Evolutionary conservation across 2,888 invertebrate species (phyloP), one percentile per base, ranked within the genome.

Genomic region (Acrobasis consociella): DNA sequence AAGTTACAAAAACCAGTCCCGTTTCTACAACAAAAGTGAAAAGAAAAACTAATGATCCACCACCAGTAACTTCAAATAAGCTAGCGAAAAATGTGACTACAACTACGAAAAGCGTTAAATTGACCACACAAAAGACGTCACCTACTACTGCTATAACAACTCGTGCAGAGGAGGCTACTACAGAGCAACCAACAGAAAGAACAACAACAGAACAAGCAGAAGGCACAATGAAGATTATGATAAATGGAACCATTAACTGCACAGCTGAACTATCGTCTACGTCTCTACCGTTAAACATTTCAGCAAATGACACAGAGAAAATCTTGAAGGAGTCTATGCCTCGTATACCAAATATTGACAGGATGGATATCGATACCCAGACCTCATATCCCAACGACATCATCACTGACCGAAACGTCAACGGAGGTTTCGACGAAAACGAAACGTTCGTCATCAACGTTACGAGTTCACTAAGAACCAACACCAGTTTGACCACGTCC

Each of bases 401-500:
- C 10, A 91, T 91, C 46, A 91, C 91, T 1, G 86, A 91, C 58
- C 77, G 85, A 67, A 83, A 72, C 60, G 71, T 82, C 0, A 74
- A 80, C 58, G 84, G 75, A n/a, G 82, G 72, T n/a, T 87, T 85
- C 60, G 89, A 89, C 64, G 93, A 93, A 17, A 90, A 92, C 67
- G 93, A 94, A 70, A 88, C 90, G 31, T 92, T 93, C 65, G 91
- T 93, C 58, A 93, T 94, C 67, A 94, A 94, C 70, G 94, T 94
- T 10, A 94, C 94, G 3, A 93, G 94, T 71, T 91, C 93, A 49
- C 74, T 93, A 51, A 83, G 84, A 31, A 83, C 89, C 8, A 94
- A 94, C 64, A 87, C 89, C 9, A 83, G 81, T 60, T 73, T 71
- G 22, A 75, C 80, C 2, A 77, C 82, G 2, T 66, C 77, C 0